Evolutionary conservation across 2,113 vertebrate genomes (phyloP), one percentile per base, ranked within the genome.

Genomic region (Tichodroma muraria): DNA sequence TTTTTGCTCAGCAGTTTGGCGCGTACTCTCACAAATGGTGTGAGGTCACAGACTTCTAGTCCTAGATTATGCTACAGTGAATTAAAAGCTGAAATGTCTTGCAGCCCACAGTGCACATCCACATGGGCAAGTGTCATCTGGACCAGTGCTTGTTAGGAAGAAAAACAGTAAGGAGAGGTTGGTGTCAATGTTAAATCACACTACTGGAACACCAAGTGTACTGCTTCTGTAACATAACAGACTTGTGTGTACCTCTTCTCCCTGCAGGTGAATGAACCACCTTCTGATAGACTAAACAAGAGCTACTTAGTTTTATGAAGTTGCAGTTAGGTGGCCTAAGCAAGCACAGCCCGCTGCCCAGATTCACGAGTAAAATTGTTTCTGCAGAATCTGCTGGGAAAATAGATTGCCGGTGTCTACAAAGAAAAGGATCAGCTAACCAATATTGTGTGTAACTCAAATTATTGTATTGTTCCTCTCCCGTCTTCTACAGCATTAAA

Each of bases 41-140:
- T n/a, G 47, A 75, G 27, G 14, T 78, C 13, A 13, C n/a, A 83
- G 17, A 53, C 19, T 68, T 8, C 4, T 71, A 52, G 40, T 35
- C 57, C 19, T 28, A 52, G 16, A 2, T 1, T n/a, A 21, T 31
- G 10, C 25, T 72, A 45, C 8, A 44, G 49, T 50, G 57, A 52
- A 81, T 4, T 53, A 79, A 96, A 80, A 64, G 10, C 21, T 65
- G 47, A 80, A 78, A 64, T 95, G 7, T 95, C 40, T 95, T 24
- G 21, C 70, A 98, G 97, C 63, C 17, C 88, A 37, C 35, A 89
- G 94, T 28, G 44, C 44, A 9, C 42, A 42, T 15, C 22, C 24
- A 2, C 73, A 11, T 15, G 93, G 93, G 20, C 89, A 59, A 31
- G 77, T 84, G 3, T 97, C 98, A 42, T 97, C 97, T 42, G 89